Base-by-base conservation (phyloP, 1,140 invertebrate species). In the Arion vulgaris region DNA sequence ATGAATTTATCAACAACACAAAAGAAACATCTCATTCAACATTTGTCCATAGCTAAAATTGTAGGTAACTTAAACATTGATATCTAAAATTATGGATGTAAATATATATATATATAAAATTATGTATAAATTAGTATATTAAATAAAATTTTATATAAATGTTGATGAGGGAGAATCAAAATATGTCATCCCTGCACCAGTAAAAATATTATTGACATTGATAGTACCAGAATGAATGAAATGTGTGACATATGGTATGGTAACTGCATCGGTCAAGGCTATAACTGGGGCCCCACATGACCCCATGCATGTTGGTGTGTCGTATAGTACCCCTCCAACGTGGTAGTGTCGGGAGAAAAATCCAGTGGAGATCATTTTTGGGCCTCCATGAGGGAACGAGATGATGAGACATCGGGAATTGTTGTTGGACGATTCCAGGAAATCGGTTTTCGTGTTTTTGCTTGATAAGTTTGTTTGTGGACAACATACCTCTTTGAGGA, bases 251-350 rank as follows among this genome's bases (percentile, higher is more conserved):
- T 66, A 39, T 0, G 38, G 53, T 0, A 13, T 53, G 1, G 0
- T 15, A 11, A 23, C 39, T 5, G 71, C 39, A 19, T 49, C 62
- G 32, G 57, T 13, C n/a, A 80, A 34, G 39, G 78, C n/a, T 5
- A 80, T 38, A 5, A 80, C 68, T 32, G 78, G 78, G 4, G 78
- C 78, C 13, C 78, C 78, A 51, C 78, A 80, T 5, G 62, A 80
- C 15, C 78, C 78, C 78, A 80, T 80, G 68, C 78, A 80, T 1
- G 78, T 80, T 1, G 78, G 78, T 0, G 78, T 71, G 78, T 80
- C 78, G 36, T 80, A 80, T 39, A 80, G 41, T 26, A 45, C 28
- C 7, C 78, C 78, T 23, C 78, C 78, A 0, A 51, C 45, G 32
- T 80, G 78, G 19, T 34, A 17, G 28, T 80, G 78, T 1, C 62